phyloP scores from a whole-genome alignment of 2,113 vertebrate genomes.

The Miniopterus natalensis region DNA sequence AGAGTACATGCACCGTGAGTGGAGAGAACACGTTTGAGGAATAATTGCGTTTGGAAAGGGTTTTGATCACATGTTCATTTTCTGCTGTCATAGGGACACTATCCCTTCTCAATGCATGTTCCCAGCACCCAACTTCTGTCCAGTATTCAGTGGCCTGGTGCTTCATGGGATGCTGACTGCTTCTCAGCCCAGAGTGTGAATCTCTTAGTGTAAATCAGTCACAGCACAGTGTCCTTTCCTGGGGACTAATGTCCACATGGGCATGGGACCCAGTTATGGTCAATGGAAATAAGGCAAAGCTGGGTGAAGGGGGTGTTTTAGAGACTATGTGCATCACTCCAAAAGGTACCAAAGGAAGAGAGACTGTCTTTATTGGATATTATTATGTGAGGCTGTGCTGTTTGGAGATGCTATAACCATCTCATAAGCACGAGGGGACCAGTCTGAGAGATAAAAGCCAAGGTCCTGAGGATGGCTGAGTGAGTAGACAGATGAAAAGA shows the following conservation, averaged over 20 bases:
- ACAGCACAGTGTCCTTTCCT: not conserved
- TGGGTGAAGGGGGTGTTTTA: not conserved
- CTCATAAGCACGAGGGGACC: not conserved
- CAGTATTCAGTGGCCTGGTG: not conserved
- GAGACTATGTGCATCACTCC: no score
- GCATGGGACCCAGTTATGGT: not conserved
- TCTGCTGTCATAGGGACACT: rapidly evolving
- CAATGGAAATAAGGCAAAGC: not conserved
- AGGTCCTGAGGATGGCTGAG: not conserved
- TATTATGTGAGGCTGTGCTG: not conserved
- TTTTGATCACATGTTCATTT: not conserved
- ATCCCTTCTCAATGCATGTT: not conserved
- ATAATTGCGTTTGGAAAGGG: not conserved
- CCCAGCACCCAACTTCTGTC: not conserved
- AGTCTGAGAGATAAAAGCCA: not conserved
- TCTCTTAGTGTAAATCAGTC: not conserved
- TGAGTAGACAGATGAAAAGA: not conserved
- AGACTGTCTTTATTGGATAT: not conserved
- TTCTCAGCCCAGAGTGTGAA: not conserved
- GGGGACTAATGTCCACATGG: rapidly evolving
- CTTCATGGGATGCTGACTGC: not conserved
- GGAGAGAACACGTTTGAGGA: not conserved
- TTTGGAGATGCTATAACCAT: not conserved
- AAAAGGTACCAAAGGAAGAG: not conserved
- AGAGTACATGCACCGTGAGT: rapidly evolving